Conservation (phyloP, 2,888 invertebrate species). For the Crocallis elinguaria region DNA sequence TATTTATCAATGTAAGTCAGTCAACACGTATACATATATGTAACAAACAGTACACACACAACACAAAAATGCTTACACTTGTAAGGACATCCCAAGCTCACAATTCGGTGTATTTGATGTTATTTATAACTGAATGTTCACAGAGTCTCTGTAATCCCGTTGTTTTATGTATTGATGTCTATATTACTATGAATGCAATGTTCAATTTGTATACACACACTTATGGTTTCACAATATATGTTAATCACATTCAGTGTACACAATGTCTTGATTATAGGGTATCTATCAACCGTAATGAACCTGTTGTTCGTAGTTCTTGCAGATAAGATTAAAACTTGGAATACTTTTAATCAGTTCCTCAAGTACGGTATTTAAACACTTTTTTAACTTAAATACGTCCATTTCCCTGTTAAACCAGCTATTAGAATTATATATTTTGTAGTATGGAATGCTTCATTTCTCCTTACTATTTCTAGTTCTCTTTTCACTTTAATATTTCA, state of each 20-base stretch:
- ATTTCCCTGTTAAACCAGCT: slow-evolving; percentile 85
- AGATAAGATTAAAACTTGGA: slow-evolving; percentile 57
- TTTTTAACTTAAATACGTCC: slow-evolving; percentile 71
- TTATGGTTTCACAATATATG: slow-evolving; percentile 54
- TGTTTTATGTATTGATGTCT: slow-evolving; percentile 44
- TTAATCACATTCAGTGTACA: slow-evolving; percentile 60
- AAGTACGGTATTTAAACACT: slow-evolving; percentile 58
- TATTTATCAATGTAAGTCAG: slow-evolving; percentile 58
- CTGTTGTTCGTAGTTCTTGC: slow-evolving; percentile 56
- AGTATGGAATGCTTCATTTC: slow-evolving; percentile 84
- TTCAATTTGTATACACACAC: slow-evolving; percentile 50
- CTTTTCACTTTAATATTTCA: slow-evolving; percentile 81
- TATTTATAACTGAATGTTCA: slow-evolving; percentile 51
- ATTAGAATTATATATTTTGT: slow-evolving; percentile 78
- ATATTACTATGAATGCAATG: slow-evolving; percentile 54
- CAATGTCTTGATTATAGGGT: slow-evolving; percentile 54
- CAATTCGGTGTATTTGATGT: slow-evolving; percentile 64
- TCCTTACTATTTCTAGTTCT: slow-evolving; percentile 79
- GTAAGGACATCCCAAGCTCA: slow-evolving; percentile 51
- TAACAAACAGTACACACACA: slow-evolving; percentile 68
- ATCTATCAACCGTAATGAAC: slow-evolving; percentile 42
- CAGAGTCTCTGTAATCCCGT: slow-evolving; percentile 46
- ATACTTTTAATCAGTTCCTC: slow-evolving; percentile 46
- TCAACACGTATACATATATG: slow-evolving; percentile 69
- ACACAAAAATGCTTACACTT: slow-evolving; percentile 68